phyloP scores from a whole-genome alignment of 2,797 vertebrate genomes.

The Rhincodon typus region DNA sequence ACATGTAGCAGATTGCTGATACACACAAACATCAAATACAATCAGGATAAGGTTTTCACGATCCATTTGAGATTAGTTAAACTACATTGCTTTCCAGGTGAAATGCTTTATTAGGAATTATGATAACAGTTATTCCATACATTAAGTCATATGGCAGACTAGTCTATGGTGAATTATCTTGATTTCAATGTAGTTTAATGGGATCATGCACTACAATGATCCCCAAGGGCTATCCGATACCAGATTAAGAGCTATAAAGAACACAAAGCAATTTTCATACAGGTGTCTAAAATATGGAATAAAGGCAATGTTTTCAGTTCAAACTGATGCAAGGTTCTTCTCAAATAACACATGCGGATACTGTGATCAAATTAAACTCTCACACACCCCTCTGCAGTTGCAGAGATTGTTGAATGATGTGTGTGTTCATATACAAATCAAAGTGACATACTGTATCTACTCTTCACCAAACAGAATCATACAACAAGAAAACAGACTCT shows the following conservation, averaged over 20 bases:
- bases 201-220: background rate
- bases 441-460: background rate
- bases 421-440: constrained; percentile 29
- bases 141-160: background rate
- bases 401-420: background rate
- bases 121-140: background rate
- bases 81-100: background rate
- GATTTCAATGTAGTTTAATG: background rate
- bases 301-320: background rate
- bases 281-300: background rate
- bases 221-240: background rate
- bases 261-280: constrained; percentile 12
- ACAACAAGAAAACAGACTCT: too few relatives aligned
- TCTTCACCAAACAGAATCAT: background rate
- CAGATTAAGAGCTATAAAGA: background rate
- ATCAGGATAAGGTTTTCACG: background rate
- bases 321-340: background rate
- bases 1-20: background rate
- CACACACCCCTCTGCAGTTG: background rate
- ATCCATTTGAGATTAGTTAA: background rate
- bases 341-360: background rate
- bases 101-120: background rate
- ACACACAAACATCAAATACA: background rate
- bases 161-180: background rate
- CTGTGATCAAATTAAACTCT: background rate